Evolutionary conservation across 2,888 invertebrate species (phyloP), one percentile per base, ranked within the genome.

Genomic region (Ectropis crepuscularia): DNA sequence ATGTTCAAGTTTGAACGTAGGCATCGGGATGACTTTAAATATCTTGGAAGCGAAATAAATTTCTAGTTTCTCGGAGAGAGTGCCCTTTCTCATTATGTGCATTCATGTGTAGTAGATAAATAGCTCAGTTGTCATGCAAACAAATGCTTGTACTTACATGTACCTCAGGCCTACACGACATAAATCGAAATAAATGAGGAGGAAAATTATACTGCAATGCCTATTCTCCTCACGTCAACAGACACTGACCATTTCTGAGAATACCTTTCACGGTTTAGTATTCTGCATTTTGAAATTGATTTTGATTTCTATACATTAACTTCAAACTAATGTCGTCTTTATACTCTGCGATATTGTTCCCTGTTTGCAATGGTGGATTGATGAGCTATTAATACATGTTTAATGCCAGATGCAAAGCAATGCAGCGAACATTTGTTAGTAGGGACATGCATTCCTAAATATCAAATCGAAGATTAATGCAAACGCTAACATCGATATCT

Each of bases 181-280:
- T 75, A 80, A 73, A 78, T 77, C 63, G 76, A 78, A 78, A 76
- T 81, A 74, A 77, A 82, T 76, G 79, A 75, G 67, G 67, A 75
- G 72, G 77, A 81, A 76, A 77, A 79, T 78, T 80, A 78, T 76
- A 72, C 71, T 75, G 78, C 77, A 79, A 79, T 83, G 76, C 70
- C 74, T 78, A 87, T 86, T 85, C 88, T 65, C 65, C 71, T 76
- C 86, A 82, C 82, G 85, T 80, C 71, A 76, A 68, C 68, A 60
- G 71, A 74, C 77, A 78, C 74, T 76, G 79, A 72, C 76, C 77
- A 82, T 76, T 87, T 87, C 89, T 83, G 70, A 77, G 90, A 87
- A 90, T 77, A 78, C 84, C 89, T 89, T 91, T 90, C 88, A 85
- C 88, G 81, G 78, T 76, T 80, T 78, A 81, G 79, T 79, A 85